Percentiles rank a stretch among this genome's conserved stretches.
Evolutionary conservation across 2,797 vertebrate species (phyloP).

Genomic region (Enteromius mattozi): DNA sequence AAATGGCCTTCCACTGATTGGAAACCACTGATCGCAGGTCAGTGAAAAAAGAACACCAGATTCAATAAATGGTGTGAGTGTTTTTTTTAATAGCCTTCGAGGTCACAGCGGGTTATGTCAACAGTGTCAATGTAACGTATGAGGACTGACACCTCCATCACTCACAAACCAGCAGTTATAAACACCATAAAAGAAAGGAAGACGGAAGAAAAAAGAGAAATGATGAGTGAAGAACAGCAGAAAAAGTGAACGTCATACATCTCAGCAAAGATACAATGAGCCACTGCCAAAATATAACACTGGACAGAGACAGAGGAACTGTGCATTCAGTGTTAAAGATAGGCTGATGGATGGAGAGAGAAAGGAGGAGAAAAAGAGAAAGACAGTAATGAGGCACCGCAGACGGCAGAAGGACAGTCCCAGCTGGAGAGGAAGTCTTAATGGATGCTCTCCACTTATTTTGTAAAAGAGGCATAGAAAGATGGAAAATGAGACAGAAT

Average conservation of each 20-base stretch:
- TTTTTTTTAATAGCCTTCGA: slow-evolving; percentile 35
- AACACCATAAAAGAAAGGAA: slow-evolving; percentile 12
- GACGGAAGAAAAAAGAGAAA: slow-evolving; percentile 8
- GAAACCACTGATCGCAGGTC: not conserved
- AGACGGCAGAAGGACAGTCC: slow-evolving; percentile 59
- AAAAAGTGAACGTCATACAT: slow-evolving; percentile 66
- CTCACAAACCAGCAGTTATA: slow-evolving; percentile 14
- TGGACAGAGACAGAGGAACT: slow-evolving; percentile 57
- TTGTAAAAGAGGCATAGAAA: slow-evolving; percentile 52
- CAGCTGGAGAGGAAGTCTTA: slow-evolving; percentile 63
- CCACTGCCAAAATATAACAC: slow-evolving; percentile 63
- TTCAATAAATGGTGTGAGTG: slow-evolving; percentile 17
- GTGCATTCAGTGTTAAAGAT: slow-evolving; percentile 58
- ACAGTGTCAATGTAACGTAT: slow-evolving; percentile 28
- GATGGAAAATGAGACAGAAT: slow-evolving; percentile 49
- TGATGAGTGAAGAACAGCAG: slow-evolving; percentile 24
- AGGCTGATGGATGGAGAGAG: slow-evolving; percentile 49
- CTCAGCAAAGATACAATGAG: slow-evolving; percentile 69
- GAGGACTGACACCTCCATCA: not conserved
- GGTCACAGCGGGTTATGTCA: slow-evolving; percentile 32
- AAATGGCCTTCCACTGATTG: not conserved
- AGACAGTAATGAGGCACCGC: slow-evolving; percentile 55
- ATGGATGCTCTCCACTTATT: slow-evolving; percentile 60
- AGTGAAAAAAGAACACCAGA: not conserved
- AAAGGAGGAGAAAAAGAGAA: slow-evolving; percentile 36